phyloP scores from a whole-genome alignment of 2,797 vertebrate species.

The Poecilia picta region DNA sequence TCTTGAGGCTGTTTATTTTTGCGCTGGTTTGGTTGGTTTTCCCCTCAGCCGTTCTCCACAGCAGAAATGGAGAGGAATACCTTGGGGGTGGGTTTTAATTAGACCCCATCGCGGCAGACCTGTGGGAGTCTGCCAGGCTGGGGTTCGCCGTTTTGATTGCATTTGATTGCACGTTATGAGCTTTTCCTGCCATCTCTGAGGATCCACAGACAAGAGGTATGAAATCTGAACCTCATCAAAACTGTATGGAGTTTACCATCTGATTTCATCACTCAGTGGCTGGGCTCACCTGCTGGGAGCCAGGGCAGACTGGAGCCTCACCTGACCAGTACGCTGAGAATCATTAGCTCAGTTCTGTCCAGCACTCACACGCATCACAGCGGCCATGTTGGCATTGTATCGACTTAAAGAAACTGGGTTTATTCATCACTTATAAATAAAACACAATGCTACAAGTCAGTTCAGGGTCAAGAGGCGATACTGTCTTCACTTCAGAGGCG shows the following conservation, averaged over 20 bases:
- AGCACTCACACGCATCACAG: neutral
- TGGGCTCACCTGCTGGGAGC: neutral
- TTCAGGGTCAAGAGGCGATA: neutral
- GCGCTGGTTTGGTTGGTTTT: slow-evolving; percentile 43
- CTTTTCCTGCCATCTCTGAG: slow-evolving; percentile 26
- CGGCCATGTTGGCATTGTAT: neutral
- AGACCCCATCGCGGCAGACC: slow-evolving; percentile 57
- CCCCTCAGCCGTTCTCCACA: slow-evolving; percentile 48
- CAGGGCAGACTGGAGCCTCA: neutral
- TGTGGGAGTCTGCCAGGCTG: slow-evolving; percentile 44
- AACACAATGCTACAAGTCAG: neutral
- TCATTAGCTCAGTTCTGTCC: neutral
- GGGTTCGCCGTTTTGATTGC: slow-evolving; percentile 57
- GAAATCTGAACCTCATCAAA: slow-evolving; percentile 29
- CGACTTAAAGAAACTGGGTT: neutral
- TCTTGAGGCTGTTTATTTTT: slow-evolving; percentile 75
- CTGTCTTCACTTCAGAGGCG: neutral
- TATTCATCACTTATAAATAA: neutral
- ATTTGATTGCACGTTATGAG: slow-evolving; percentile 60
- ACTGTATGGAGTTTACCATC: slow-evolving; percentile 31
- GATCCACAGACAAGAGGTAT: slow-evolving; percentile 10
- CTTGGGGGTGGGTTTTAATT: slow-evolving; percentile 69
- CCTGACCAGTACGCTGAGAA: neutral
- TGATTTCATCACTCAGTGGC: slow-evolving; percentile 39
- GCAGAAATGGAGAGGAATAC: slow-evolving; percentile 55